phyloP scores from a whole-genome alignment of 2,113 vertebrate species.

The Elephas maximus region DNA sequence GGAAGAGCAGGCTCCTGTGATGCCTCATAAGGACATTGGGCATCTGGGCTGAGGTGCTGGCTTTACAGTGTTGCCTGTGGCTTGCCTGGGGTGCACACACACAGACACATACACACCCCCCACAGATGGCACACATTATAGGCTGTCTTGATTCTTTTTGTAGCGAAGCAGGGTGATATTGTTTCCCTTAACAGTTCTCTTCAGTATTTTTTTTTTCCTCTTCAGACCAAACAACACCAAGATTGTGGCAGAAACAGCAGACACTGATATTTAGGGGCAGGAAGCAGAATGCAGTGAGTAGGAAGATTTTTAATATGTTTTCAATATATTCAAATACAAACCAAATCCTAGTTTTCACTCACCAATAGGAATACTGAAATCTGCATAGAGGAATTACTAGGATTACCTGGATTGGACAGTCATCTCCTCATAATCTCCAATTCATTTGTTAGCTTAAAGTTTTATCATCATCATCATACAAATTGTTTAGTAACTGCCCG shows the following conservation, averaged over 20 bases:
- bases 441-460: conserved; percentile 26
- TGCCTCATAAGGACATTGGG: neutral
- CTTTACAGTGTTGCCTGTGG: neutral
- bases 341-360: conserved; percentile 47
- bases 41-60: neutral
- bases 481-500: conserved; percentile 44
- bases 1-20: neutral
- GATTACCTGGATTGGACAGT: conserved; percentile 35
- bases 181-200: neutral
- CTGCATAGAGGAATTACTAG: conserved; percentile 20
- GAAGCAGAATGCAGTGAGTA: neutral
- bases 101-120: neutral
- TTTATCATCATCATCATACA: conserved; percentile 16
- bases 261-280: neutral
- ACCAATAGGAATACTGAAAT: conserved; percentile 38
- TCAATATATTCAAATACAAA: conserved; percentile 39
- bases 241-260: conserved; percentile 30
- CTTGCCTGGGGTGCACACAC: neutral
- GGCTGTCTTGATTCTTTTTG: neutral
- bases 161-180: neutral
- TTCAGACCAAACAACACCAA: neutral
- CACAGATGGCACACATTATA: neutral
- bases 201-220: neutral
- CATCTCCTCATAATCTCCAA: conserved; percentile 31
- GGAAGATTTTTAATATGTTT: conserved; percentile 19